Conservation (phyloP, 2,113 vertebrate genomes). For the Pseudopipra pipra region DNA sequence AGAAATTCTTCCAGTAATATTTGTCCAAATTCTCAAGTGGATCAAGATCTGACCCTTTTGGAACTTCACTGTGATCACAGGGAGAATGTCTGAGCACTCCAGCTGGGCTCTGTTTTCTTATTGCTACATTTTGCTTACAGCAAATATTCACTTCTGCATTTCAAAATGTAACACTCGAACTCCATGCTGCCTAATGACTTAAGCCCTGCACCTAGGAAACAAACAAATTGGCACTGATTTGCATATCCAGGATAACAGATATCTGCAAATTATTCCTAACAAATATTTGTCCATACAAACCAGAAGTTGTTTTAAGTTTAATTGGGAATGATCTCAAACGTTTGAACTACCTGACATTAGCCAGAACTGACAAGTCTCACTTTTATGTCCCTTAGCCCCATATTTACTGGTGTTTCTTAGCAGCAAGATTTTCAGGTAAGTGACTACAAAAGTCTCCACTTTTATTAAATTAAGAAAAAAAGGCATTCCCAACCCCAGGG, state of each 20-base stretch:
- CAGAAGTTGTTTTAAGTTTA: background rate
- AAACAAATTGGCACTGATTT: background rate
- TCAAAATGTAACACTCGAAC: background rate
- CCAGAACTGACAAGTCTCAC: background rate
- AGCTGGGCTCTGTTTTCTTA: background rate
- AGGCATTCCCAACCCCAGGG: background rate
- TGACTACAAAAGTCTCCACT: background rate
- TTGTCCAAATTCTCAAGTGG: background rate
- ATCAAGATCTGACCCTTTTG: background rate
- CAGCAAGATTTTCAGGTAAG: background rate
- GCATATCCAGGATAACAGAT: background rate
- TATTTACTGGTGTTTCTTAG: background rate
- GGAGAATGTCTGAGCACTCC: background rate
- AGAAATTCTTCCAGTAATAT: background rate
- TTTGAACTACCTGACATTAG: background rate
- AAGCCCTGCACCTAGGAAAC: background rate
- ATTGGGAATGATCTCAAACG: background rate
- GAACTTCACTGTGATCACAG: background rate
- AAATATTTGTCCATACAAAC: background rate
- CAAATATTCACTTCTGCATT: background rate
- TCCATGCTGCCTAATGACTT: background rate
- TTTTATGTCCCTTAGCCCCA: background rate
- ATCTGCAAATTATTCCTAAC: background rate
- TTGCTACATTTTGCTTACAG: background rate
- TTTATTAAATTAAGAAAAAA: background rate